phyloP scores from a whole-genome alignment of 2,113 vertebrate species.

The Psilopsiagon aurifrons region DNA sequence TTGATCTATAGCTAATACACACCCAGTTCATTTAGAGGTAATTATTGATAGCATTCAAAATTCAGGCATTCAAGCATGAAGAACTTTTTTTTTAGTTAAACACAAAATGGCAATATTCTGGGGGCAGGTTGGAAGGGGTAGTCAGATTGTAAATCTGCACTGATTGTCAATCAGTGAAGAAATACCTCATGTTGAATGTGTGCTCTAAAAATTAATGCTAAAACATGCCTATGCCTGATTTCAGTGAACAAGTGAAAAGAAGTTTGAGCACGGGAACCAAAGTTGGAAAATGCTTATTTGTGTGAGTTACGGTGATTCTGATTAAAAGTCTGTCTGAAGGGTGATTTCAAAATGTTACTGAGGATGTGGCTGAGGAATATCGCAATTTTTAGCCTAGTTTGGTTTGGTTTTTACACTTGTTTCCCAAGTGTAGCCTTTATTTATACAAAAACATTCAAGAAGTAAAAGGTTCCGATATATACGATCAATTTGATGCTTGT shows the following conservation, averaged over 20 bases:
- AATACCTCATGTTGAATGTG: background rate
- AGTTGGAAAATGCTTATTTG: background rate
- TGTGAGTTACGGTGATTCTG: background rate
- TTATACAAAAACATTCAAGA: background rate
- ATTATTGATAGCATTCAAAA: background rate
- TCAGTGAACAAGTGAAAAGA: background rate
- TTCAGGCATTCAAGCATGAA: background rate
- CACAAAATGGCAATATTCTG: background rate
- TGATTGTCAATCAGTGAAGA: background rate
- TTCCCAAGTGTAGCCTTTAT: background rate
- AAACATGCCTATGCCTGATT: background rate
- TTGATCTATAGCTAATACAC: background rate
- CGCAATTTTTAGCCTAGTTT: background rate
- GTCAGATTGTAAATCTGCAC: background rate
- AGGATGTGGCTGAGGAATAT: background rate
- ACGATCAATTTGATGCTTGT: background rate
- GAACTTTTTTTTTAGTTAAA: background rate
- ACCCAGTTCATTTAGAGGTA: background rate
- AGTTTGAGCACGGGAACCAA: background rate
- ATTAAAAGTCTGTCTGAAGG: background rate
- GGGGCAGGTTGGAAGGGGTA: rapidly evolving
- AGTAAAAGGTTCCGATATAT: background rate
- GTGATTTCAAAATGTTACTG: background rate
- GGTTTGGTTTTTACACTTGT: background rate
- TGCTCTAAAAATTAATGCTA: background rate